Evolutionary conservation across 2,888 invertebrate genomes (phyloP), one percentile per base, ranked within the genome.

Genomic region (Alitta virens): DNA sequence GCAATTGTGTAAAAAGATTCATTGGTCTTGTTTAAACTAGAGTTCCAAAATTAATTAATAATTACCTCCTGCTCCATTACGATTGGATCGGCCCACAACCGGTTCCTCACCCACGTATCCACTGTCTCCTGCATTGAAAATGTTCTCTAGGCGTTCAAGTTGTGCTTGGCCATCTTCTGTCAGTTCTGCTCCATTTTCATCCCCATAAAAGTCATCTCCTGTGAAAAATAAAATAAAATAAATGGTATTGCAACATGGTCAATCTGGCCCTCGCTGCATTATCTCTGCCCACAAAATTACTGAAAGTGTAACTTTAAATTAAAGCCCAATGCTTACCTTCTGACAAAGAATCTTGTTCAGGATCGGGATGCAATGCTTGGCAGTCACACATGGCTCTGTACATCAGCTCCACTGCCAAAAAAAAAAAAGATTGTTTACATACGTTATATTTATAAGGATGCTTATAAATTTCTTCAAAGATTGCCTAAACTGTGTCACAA

Each of bases 291-390:
- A 12, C 12, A 40, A 12, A 16, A 40, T 40, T 16, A 12, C 40
- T 16, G n/a, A n/a, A n/a, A n/a, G n/a, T n/a, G n/a, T n/a, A n/a
- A n/a, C n/a, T n/a, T n/a, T n/a, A n/a, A n/a, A n/a, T n/a, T n/a
- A n/a, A n/a, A n/a, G n/a, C n/a, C n/a, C n/a, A 33, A 5, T 7
- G 12, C 7, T 33, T 33, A 33, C 33, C 33, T 33, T 33, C 33
- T 33, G 33, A 33, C 12, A 33, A 33, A 7, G 33, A n/a, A 16
- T n/a, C n/a, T 7, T 18, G 46, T 16, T 89, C 88, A 51, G 73
- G 72, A 80, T 91, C 91, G 2, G 91, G 92, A 84, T 92, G 90
- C 64, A 92, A 83, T 18, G 88, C 86, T 82, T 92, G 91, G 75
- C 92, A 91, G 50, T 88, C 86, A 67, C 86, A 87, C 85, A 92